phyloP scores from a whole-genome alignment of 2,113 vertebrate species.

The Clinocottus analis region DNA sequence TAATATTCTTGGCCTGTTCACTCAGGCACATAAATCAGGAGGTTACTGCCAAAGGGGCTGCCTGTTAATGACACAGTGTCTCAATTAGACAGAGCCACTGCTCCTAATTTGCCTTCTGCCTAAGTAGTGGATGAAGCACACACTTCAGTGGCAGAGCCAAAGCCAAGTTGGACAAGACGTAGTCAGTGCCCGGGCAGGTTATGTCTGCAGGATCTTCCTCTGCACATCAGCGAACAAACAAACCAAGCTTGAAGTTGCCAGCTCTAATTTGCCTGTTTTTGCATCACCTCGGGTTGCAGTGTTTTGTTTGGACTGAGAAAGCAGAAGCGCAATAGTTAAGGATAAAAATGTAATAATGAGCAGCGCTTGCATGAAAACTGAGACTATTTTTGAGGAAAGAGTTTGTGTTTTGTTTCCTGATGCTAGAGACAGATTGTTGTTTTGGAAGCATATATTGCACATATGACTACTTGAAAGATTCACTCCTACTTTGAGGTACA shows the following conservation, averaged over 20 bases:
- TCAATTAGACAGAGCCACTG: constrained; percentile 71
- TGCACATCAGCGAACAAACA: constrained; percentile 1
- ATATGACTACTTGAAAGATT: constrained; percentile 2
- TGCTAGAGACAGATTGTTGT: constrained; percentile 28
- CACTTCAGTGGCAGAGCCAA: constrained; percentile 25
- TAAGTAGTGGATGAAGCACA: constrained; percentile 53
- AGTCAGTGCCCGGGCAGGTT: constrained; percentile 9
- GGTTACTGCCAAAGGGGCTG: constrained; percentile 54
- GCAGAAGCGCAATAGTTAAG: constrained; percentile 47
- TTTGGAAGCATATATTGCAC: constrained; percentile 10
- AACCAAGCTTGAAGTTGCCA: constrained; percentile 20
- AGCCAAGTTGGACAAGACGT: constrained; percentile 17
- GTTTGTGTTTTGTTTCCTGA: constrained; percentile 15
- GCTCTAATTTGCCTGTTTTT: constrained; percentile 62
- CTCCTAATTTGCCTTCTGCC: constrained; percentile 65
- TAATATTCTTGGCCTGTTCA: constrained; percentile 39
- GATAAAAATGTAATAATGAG: constrained; percentile 57
- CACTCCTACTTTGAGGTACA: background rate
- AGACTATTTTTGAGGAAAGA: constrained; percentile 48
- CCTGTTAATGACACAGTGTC: constrained; percentile 67
- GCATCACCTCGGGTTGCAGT: constrained; percentile 52
- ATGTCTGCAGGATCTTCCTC: constrained; percentile 14
- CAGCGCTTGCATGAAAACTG: constrained; percentile 39
- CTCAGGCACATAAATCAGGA: constrained; percentile 59
- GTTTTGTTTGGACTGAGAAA: constrained; percentile 51